These are phyloP conservation scores for Sarcophaga bullata DNA, from an alignment of 1,140 invertebrate genomes.

Conservation along the genomic window DNA sequence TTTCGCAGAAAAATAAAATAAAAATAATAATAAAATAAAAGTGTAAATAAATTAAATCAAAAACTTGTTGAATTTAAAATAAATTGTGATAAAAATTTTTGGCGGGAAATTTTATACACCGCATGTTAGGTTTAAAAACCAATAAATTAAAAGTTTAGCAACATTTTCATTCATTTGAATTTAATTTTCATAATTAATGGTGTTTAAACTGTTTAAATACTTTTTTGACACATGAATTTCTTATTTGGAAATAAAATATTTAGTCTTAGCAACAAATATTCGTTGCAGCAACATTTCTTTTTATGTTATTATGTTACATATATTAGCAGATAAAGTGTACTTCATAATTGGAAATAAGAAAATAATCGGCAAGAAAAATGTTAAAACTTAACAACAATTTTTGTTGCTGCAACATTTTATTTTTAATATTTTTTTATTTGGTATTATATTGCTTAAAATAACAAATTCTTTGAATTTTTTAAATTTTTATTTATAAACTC, in stretches of 20 bases:
- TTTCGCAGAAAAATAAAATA: not conserved
- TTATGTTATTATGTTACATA: not conserved
- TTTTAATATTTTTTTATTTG: too few relatives aligned
- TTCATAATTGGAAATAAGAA: too few relatives aligned
- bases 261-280: not conserved
- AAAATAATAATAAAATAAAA: not conserved
- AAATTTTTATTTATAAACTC: too few relatives aligned
- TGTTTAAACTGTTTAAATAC: not conserved
- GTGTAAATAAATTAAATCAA: not conserved
- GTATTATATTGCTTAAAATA: too few relatives aligned
- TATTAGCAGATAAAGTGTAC: not conserved
- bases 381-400: too few relatives aligned
- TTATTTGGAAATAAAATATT: too few relatives aligned
- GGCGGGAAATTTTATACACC: not conserved
- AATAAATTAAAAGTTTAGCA: not conserved
- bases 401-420: too few relatives aligned
- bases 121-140: too few relatives aligned
- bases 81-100: not conserved
- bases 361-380: too few relatives aligned
- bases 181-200: not conserved
- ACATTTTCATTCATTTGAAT: not conserved
- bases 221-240: too few relatives aligned
- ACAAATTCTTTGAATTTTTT: too few relatives aligned
- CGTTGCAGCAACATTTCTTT: not conserved
- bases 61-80: conserved; percentile 44